These are phyloP conservation scores for Passer montanus DNA, from an alignment of 2,113 vertebrate genomes.

Conservation along the genomic window DNA sequence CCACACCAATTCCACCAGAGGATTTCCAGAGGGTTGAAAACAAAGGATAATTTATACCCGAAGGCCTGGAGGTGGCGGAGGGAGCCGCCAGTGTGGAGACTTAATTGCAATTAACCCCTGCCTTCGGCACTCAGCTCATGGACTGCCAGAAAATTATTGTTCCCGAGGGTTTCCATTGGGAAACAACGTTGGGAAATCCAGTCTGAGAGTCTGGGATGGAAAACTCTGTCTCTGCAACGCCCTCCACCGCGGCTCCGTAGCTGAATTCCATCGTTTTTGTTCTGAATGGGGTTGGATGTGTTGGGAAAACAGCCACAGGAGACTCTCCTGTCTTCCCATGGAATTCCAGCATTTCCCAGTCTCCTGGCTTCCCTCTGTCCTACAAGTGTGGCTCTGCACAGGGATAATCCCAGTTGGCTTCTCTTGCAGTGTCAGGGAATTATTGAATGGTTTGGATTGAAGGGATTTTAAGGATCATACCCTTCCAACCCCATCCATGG, in stretches of 20 bases:
- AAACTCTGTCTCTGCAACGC: neutral
- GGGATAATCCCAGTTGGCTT: neutral
- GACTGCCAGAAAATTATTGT: constrained; percentile 28
- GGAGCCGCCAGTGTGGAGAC: constrained; percentile 47
- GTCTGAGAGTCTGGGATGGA: neutral
- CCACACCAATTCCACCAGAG: neutral
- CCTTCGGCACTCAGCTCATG: constrained; percentile 12
- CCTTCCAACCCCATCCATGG: no score
- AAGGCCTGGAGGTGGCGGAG: constrained; percentile 8
- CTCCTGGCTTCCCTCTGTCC: accelerated
- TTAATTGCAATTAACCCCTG: constrained; percentile 48
- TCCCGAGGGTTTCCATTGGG: constrained; percentile 41
- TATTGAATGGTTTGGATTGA: neutral
- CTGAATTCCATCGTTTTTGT: neutral
- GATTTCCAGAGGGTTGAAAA: constrained; percentile 21
- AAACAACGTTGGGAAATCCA: constrained; percentile 32
- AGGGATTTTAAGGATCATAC: neutral
- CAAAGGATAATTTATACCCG: constrained; percentile 29
- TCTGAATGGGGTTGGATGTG: neutral
- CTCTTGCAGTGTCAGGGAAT: neutral
- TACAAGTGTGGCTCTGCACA: accelerated
- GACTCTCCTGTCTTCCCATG: neutral
- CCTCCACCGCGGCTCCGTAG: accelerated
- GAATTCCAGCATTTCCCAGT: neutral
- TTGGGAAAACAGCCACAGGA: neutral